These are phyloP conservation scores for Falco rusticolus DNA, from an alignment of 2,797 vertebrate genomes.

Conservation along the genomic window DNA sequence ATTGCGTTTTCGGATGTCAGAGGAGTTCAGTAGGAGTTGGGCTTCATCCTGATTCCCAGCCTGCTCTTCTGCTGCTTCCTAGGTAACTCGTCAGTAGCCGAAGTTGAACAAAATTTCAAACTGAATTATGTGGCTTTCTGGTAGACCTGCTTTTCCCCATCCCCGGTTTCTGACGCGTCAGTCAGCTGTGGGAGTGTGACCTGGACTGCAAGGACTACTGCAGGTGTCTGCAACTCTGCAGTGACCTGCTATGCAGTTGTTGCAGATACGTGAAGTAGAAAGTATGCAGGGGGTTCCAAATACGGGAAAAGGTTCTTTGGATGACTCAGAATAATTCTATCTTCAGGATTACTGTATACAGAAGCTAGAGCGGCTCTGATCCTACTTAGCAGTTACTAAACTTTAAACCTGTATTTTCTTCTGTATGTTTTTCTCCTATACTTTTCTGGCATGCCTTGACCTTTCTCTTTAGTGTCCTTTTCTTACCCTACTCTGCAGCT, in stretches of 20 bases:
- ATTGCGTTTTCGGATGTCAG: neutral
- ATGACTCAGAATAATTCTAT: neutral
- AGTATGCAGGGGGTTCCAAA: neutral
- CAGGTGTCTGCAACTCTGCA: neutral
- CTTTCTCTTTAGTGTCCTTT: constrained; percentile 33
- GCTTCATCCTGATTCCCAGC: neutral
- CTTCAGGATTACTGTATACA: neutral
- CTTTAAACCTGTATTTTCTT: neutral
- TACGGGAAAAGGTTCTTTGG: neutral
- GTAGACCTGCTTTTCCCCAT: neutral
- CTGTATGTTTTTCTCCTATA: neutral
- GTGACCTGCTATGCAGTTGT: neutral
- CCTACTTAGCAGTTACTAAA: neutral
- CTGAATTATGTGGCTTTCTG: neutral
- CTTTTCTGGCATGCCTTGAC: neutral
- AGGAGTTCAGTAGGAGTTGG: neutral
- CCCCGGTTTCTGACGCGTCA: neutral
- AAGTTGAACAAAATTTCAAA: neutral
- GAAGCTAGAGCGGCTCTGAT: neutral
- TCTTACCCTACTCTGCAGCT: neutral
- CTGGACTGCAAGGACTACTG: neutral
- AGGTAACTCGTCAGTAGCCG: neutral
- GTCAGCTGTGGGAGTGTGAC: neutral
- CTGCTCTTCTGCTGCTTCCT: neutral
- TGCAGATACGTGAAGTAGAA: neutral